phyloP scores from a whole-genome alignment of 2,113 vertebrate genomes.

The Amia ocellicauda region DNA sequence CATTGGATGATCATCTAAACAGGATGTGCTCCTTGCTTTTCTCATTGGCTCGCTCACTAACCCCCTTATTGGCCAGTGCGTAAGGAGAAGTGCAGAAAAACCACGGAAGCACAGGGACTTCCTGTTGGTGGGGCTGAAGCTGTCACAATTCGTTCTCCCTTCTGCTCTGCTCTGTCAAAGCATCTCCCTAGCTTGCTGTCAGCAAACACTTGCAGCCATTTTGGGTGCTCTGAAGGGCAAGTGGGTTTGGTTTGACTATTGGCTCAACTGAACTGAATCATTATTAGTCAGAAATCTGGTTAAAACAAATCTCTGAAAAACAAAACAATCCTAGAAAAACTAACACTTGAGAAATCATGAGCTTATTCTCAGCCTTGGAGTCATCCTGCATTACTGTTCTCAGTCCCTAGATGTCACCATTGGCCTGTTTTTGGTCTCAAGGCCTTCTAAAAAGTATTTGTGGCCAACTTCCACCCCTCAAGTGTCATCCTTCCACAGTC shows the following conservation, averaged over 20 bases:
- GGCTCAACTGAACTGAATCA: too few species aligned
- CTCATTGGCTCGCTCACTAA: neutral
- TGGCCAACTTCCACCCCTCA: neutral
- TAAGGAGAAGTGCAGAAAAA: neutral
- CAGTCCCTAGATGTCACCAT: constrained; percentile 19
- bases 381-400: neutral
- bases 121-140: neutral
- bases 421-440: neutral
- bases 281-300: too few species aligned
- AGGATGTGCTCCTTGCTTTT: too few species aligned
- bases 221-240: too few species aligned
- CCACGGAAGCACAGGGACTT: constrained; percentile 8
- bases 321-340: too few species aligned
- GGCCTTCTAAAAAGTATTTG: neutral
- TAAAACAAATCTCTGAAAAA: too few species aligned
- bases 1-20: neutral
- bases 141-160: neutral
- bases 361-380: too few species aligned
- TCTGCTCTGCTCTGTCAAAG: neutral
- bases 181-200: neutral
- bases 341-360: too few species aligned
- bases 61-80: neutral
- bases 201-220: constrained; percentile 1
- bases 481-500: neutral
- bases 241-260: too few species aligned